Conservation (phyloP, 1,140 invertebrate species). For the Ceratina australensis region DNA sequence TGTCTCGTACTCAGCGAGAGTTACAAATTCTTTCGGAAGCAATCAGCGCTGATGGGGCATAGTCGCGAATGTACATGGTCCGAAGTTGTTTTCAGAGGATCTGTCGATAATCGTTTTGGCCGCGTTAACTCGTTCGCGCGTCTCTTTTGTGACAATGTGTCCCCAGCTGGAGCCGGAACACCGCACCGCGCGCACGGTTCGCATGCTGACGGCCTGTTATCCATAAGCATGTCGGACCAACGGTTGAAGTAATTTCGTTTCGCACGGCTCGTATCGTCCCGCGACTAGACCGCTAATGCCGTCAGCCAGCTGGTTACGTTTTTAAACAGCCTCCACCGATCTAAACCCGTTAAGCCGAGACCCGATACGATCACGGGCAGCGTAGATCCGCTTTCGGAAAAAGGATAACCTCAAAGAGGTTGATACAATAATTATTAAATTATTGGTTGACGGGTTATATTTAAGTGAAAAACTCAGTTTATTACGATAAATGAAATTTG, state of each 20-base stretch:
- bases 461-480: too few species aligned
- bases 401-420: too few species aligned
- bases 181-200: constrained; percentile 14
- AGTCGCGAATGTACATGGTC: not conserved
- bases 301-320: constrained; percentile 46
- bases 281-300: constrained; percentile 44
- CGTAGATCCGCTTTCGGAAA: too few species aligned
- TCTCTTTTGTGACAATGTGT: constrained; percentile 45
- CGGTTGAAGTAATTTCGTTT: constrained; percentile 55
- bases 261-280: constrained; percentile 39
- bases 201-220: constrained; percentile 53
- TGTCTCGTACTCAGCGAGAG: too few species aligned
- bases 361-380: constrained; percentile 23
- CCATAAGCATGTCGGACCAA: constrained; percentile 50
- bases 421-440: too few species aligned
- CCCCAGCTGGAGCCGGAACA: constrained; percentile 13
- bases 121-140: constrained; percentile 19
- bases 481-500: too few species aligned
- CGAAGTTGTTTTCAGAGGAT: constrained; percentile 18
- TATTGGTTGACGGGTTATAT: too few species aligned
- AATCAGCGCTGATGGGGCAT: constrained; percentile 20
- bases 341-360: constrained; percentile 40
- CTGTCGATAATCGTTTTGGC: constrained; percentile 42
- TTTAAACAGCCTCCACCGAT: constrained; percentile 50
- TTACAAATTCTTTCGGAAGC: not conserved